These are phyloP conservation scores for Fragum whitleyi DNA, from an alignment of 2,888 invertebrate species.

Conservation along the genomic window DNA sequence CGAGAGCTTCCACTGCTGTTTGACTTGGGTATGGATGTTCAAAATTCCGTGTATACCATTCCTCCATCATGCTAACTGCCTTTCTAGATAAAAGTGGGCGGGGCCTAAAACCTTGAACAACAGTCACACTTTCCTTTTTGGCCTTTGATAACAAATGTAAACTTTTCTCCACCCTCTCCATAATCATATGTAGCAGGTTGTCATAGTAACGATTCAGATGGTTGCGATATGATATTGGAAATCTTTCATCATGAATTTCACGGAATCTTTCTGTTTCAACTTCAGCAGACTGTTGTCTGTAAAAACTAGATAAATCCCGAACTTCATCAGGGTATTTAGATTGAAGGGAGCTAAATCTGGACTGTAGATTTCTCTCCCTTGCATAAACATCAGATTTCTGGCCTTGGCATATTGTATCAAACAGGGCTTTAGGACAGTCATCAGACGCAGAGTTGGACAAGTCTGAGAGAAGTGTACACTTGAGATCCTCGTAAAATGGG, in stretches of 20 bases:
- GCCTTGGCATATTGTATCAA: slow-evolving; percentile 51
- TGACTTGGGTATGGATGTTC: slow-evolving; percentile 77
- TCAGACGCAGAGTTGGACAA: slow-evolving; percentile 35
- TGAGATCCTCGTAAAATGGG: slow-evolving; percentile 59
- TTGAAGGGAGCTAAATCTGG: slow-evolving; percentile 57
- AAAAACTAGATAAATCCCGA: slow-evolving; percentile 61
- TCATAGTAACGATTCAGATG: slow-evolving; percentile 71
- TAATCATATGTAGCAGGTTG: slow-evolving; percentile 66
- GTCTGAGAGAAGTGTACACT: slow-evolving; percentile 58
- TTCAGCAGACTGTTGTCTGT: slow-evolving; percentile 64
- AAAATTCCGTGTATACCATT: slow-evolving; percentile 75
- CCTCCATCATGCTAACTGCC: slow-evolving; percentile 69
- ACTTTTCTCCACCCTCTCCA: slow-evolving; percentile 68
- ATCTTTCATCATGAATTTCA: slow-evolving; percentile 58
- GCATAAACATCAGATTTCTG: slow-evolving; percentile 54
- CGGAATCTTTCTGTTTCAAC: slow-evolving; percentile 67
- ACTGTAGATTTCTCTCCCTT: slow-evolving; percentile 60
- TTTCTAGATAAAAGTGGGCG: slow-evolving; percentile 66
- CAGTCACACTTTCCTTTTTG: slow-evolving; percentile 39
- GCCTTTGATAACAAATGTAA: slow-evolving; percentile 51
- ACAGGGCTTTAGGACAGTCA: slow-evolving; percentile 58
- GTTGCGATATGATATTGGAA: slow-evolving; percentile 54
- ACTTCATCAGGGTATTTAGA: slow-evolving; percentile 61
- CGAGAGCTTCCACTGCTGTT: slow-evolving; percentile 65
- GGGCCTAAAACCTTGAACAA: slow-evolving; percentile 38